Conservation (phyloP, 2,888 invertebrate species). For the Acleris literana region DNA sequence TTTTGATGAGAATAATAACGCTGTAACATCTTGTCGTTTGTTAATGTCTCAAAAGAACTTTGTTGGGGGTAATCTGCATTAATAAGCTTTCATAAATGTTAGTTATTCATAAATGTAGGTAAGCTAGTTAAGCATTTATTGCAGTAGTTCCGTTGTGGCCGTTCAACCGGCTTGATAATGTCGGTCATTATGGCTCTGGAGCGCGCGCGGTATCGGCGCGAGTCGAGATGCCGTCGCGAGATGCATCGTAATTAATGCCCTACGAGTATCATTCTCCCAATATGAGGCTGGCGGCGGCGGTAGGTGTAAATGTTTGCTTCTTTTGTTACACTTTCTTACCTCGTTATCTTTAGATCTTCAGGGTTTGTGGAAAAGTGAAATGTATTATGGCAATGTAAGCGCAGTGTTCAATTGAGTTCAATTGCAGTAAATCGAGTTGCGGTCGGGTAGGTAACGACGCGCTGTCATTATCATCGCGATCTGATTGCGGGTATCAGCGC, state of each 20-base stretch:
- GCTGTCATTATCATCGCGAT: slow-evolving; percentile 6
- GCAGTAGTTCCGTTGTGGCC: slow-evolving; percentile 41
- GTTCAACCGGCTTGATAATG: slow-evolving; percentile 43
- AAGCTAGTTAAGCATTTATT: slow-evolving; percentile 29
- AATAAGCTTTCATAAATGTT: slow-evolving; percentile 17
- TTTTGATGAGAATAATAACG: slow-evolving; percentile 14
- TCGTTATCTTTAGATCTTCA: slow-evolving; percentile 10
- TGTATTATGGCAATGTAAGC: neutral
- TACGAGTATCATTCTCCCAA: neutral
- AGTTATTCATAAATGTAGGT: slow-evolving; percentile 8
- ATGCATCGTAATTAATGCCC: slow-evolving; percentile 1
- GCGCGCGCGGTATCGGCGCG: slow-evolving; percentile 45
- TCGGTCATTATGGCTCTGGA: slow-evolving; percentile 38
- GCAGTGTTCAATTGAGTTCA: slow-evolving; percentile 1
- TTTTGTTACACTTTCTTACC: slow-evolving; percentile 17
- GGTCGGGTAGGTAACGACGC: slow-evolving; percentile 20
- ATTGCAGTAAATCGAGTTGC: slow-evolving; percentile 11
- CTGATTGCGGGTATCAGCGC: slow-evolving; percentile 22
- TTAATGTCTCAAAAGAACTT: slow-evolving; percentile 16
- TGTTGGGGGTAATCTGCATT: slow-evolving; percentile 25
- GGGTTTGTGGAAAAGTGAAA: slow-evolving; percentile 23
- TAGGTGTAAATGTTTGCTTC: neutral
- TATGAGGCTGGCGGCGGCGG: neutral
- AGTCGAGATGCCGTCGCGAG: slow-evolving; percentile 44
- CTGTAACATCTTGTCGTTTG: slow-evolving; percentile 4